A percentile compares a stretch with the other conserved stretches of the same genome.
phyloP scores from a whole-genome alignment of 2,797 vertebrate genomes.

The Coregonus suidteri region DNA sequence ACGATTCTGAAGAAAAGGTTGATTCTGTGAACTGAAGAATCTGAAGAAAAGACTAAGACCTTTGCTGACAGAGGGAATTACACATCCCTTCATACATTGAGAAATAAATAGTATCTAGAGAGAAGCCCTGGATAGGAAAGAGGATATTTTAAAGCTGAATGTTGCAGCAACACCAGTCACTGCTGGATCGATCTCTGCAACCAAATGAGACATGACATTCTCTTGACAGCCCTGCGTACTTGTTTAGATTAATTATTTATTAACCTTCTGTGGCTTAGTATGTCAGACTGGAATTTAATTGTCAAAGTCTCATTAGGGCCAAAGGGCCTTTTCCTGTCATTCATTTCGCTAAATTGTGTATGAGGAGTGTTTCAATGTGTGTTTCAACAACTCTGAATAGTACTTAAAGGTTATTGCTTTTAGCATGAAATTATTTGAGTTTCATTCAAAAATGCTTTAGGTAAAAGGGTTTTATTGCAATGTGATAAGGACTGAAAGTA shows the following conservation, averaged over 20 bases:
- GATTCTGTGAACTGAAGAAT: constrained; percentile 30
- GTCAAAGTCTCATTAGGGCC: constrained; percentile 71
- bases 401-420: background rate
- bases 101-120: constrained; percentile 43
- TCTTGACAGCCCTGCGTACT: constrained; percentile 63
- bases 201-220: constrained; percentile 75
- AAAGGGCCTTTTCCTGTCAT: constrained; percentile 76
- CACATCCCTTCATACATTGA: constrained; percentile 33
- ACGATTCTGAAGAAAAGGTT: constrained; percentile 46
- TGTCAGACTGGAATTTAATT: constrained; percentile 71
- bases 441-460: too few species aligned
- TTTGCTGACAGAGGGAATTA: constrained; percentile 28
- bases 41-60: constrained; percentile 22
- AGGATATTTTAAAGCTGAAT: constrained; percentile 41
- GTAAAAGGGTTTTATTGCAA: background rate
- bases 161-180: constrained; percentile 50
- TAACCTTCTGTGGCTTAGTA: constrained; percentile 68
- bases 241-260: constrained; percentile 78
- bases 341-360: constrained; percentile 61
- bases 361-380: background rate
- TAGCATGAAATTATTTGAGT: background rate
- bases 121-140: constrained; percentile 27
- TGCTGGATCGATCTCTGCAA: constrained; percentile 43
- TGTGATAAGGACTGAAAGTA: background rate
- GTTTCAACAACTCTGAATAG: background rate